Base-by-base conservation (phyloP, 2,888 invertebrate species). In the Allacma fusca region DNA sequence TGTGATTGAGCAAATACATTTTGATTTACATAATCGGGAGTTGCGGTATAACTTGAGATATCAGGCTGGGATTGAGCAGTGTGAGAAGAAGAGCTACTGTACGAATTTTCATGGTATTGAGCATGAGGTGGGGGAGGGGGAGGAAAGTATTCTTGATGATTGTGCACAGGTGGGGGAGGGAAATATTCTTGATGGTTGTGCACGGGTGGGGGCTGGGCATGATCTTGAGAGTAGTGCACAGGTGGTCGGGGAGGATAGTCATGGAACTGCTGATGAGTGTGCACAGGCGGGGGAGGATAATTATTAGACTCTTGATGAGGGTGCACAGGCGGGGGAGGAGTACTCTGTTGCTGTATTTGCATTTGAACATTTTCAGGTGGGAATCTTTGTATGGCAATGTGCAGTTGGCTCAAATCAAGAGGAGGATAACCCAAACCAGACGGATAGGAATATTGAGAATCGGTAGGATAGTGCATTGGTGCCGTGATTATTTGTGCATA, bases 331-430 rank as follows among this genome's bases (percentile, higher is more conserved):
- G 43, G 78, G 69, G 73, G 64, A 34, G 44, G 44, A 34, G 69
- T 40, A 62, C 40, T n/a, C 13, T 23, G 40, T 24, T 78, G 79
- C 19, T 72, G 72, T 26, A 69, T 75, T 78, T 76, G 72, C 24
- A 69, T 75, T 76, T 74, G 76, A 77, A 80, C 77, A 72, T 80
- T 79, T 28, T 78, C 78, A 43, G 82, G 82, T 59, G 82, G 79
- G 26, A 26, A 78, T 76, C 82, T 80, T 76, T 82, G 76, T 64
- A 82, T 81, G 13, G 82, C 82, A 50, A 82, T 78, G 19, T 78
- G 34, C 13, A 81, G 70, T 9, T 72, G 69, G 29, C 74, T 76
- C 19, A 70, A 70, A 21, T 80, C 77, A 50, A 79, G 26, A 21
- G 28, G 9, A 57, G 57, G 28, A 75, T 70, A 57, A 62, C 40